Conservation (phyloP, 2,888 invertebrate species). For the Leptinotarsa rubiginosa region DNA sequence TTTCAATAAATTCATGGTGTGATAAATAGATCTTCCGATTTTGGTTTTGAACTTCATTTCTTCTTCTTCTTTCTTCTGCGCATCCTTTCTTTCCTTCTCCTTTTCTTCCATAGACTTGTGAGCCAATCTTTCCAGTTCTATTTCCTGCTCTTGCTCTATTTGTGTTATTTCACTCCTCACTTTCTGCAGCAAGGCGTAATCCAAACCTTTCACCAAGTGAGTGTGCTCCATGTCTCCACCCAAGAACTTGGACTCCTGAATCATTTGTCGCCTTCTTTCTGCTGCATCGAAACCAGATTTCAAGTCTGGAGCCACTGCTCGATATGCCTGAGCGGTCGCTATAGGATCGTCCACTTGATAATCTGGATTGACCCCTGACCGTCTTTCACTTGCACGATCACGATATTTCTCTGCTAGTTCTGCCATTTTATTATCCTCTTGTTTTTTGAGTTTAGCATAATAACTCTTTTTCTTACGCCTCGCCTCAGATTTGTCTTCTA, state of each 20-base stretch:
- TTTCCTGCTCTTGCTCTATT: constrained; percentile 86
- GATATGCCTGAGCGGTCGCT: constrained; percentile 76
- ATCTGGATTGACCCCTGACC: constrained; percentile 76
- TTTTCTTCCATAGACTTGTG: constrained; percentile 70
- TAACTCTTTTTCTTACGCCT: constrained; percentile 94
- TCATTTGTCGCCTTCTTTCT: constrained; percentile 93
- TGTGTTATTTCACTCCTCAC: constrained; percentile 90
- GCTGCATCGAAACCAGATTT: constrained; percentile 96
- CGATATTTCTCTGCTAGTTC: constrained; percentile 94
- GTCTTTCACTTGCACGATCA: constrained; percentile 88
- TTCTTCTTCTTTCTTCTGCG: constrained; percentile 74
- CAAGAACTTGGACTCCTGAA: constrained; percentile 98
- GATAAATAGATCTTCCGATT: constrained; percentile 82
- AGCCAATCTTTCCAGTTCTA: constrained; percentile 82
- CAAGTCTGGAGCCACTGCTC: constrained; percentile 96
- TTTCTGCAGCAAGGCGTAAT: constrained; percentile 92
- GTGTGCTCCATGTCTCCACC: constrained; percentile 97
- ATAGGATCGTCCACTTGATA: constrained; percentile 86
- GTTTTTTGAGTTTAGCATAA: constrained; percentile 93
- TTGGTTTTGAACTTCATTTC: constrained; percentile 87
- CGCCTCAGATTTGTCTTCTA: constrained; percentile 84
- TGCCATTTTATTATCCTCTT: constrained; percentile 94
- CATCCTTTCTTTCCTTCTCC: constrained; percentile 61
- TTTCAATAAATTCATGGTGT: constrained; percentile 75
- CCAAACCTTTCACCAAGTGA: constrained; percentile 97